Evolutionary conservation across 1,140 invertebrate species (phyloP), one percentile per base, ranked within the genome.

Genomic region (Drosophila equinoxialis): DNA sequence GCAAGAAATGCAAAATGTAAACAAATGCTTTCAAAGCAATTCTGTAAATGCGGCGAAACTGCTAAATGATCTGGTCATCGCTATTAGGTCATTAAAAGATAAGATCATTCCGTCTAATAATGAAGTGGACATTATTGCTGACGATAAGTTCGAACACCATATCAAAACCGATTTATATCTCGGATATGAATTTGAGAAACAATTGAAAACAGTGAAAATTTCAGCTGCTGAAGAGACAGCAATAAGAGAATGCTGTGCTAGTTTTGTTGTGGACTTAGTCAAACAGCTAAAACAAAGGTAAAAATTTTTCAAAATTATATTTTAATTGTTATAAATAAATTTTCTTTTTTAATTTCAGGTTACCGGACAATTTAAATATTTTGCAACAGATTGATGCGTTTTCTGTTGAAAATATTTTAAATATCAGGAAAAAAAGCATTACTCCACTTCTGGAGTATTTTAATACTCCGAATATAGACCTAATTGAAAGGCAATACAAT

Each of bases 11-110:
- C 20, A 55, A 41, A 55, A 55, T 39, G 37, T 41, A 0, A 57
- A 65, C 51, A 14, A 26, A 39, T 33, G 51, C 35, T 65, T 65
- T 17, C 35, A 65, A 57, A 57, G 63, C 42, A 45, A 14, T 45
- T 45, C 42, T 14, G 33, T 13, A 20, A 54, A 65, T 45, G 42
- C 42, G 42, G 17, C 42, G 42, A 45, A 45, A 17, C 42, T 45
- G 33, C 33, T 33, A 33, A 33, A 33, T 33, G 33, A 33, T 33
- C 33, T 33, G 33, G 33, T 33, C 33, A 14, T 14, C n/a, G 42
- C 17, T 33, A n/a, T n/a, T n/a, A n/a, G n/a, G n/a, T n/a, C n/a
- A n/a, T n/a, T n/a, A n/a, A n/a, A n/a, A n/a, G n/a, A n/a, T n/a
- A n/a, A n/a, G n/a, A n/a, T n/a, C n/a, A n/a, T n/a, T n/a, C n/a